Conservation (phyloP, 2,113 vertebrate genomes). For the Notarius lentiginosus region DNA sequence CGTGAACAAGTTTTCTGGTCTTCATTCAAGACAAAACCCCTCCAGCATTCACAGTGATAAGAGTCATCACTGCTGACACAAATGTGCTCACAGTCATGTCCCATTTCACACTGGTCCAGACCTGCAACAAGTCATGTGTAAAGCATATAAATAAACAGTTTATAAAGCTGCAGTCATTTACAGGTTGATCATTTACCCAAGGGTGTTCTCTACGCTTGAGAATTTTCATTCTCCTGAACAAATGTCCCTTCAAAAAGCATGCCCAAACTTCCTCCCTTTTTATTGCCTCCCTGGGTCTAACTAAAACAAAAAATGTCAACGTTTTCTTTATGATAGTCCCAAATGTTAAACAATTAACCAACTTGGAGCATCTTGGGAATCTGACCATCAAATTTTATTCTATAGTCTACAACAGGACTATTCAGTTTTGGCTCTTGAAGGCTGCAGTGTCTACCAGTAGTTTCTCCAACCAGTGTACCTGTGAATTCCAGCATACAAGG, state of each 20-base stretch:
- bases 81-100: constrained; percentile 69
- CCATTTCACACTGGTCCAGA: constrained; percentile 61
- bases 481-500: background rate
- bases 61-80: constrained; percentile 62
- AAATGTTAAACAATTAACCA: background rate
- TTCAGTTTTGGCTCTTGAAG: constrained; percentile 13
- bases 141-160: background rate
- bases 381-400: background rate
- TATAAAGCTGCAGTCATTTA: background rate
- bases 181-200: background rate
- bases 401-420: constrained; percentile 10
- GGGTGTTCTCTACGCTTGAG: background rate
- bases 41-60: constrained; percentile 65
- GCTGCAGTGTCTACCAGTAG: background rate
- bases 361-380: background rate
- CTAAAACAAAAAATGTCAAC: background rate
- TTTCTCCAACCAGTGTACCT: constrained; percentile 17
- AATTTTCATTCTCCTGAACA: background rate
- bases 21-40: constrained; percentile 69
- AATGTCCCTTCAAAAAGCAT: background rate
- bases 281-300: background rate
- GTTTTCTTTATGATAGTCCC: background rate
- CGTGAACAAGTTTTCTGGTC: constrained; percentile 73
- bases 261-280: background rate
- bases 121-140: constrained; percentile 55